A percentile compares a stretch with the other conserved stretches of the same genome.
These are phyloP conservation scores for Drosophila subobscura DNA, from an alignment of 1,140 invertebrate species.

Conservation along the genomic window DNA sequence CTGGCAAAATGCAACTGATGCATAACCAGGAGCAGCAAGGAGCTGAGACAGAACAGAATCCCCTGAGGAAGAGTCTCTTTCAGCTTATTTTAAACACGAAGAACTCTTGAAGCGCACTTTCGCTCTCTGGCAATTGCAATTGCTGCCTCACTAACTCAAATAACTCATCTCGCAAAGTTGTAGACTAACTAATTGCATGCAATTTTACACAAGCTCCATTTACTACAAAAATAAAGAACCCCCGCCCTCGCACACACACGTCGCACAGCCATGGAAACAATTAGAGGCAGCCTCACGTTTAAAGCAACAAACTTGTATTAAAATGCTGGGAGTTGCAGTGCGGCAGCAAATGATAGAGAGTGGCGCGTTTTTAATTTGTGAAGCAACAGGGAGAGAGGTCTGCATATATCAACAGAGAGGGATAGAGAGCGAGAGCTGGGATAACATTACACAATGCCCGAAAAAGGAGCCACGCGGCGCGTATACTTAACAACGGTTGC, in stretches of 20 bases:
- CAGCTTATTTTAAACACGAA: no score
- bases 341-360: slow-evolving; percentile 41
- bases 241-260: background rate
- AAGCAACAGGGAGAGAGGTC: slow-evolving; percentile 27
- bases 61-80: background rate
- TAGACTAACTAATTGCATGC: slow-evolving; percentile 47
- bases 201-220: slow-evolving; percentile 50
- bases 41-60: slow-evolving; percentile 2
- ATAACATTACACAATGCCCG: slow-evolving; percentile 14
- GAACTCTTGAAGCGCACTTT: background rate
- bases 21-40: slow-evolving; percentile 11
- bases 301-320: slow-evolving; percentile 70
- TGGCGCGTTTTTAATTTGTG: slow-evolving; percentile 73
- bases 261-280: slow-evolving; percentile 37
- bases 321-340: slow-evolving; percentile 40
- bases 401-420: no score
- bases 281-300: slow-evolving; percentile 67
- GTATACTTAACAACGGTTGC: slow-evolving; percentile 51
- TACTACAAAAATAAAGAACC: slow-evolving; percentile 32
- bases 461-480: slow-evolving; percentile 52
- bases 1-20: slow-evolving; percentile 28
- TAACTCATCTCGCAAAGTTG: slow-evolving; percentile 30
- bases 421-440: no score
- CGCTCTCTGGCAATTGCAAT: slow-evolving; percentile 14
- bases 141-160: no score